Conservation (phyloP, 2,113 vertebrate genomes). For the Anhinga anhinga region DNA sequence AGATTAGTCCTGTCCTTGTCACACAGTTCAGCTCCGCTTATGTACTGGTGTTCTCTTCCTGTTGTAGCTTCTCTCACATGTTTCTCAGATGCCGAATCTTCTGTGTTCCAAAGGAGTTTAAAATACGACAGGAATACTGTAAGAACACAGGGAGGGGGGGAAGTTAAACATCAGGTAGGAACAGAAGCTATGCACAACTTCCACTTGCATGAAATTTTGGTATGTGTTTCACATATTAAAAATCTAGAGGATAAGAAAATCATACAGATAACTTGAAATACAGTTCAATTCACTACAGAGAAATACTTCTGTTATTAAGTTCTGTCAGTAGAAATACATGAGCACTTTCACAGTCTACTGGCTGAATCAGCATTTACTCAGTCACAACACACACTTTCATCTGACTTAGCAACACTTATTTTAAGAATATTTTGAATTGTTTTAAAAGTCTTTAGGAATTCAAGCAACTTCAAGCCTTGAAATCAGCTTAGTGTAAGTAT, state of each 20-base stretch:
- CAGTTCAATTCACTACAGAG: neutral
- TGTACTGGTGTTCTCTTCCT: neutral
- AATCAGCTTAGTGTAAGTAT: neutral
- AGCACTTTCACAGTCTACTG: neutral
- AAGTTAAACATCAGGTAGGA: neutral
- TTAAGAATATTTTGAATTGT: neutral
- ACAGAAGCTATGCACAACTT: neutral
- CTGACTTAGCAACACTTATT: neutral
- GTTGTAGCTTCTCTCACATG: neutral
- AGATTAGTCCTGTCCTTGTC: neutral
- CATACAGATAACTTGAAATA: neutral
- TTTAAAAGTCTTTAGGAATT: neutral
- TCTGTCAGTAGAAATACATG: neutral
- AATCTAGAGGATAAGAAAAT: neutral
- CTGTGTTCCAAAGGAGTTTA: conserved; percentile 75
- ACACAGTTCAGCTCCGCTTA: neutral
- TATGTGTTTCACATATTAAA: neutral
- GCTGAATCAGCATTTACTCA: neutral
- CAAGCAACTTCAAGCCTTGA: neutral
- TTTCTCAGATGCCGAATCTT: neutral
- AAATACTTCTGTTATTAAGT: neutral
- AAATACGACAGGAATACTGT: conserved; percentile 88
- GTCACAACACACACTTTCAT: accelerated
- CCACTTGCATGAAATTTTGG: neutral
- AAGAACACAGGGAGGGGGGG: neutral